phyloP scores from a whole-genome alignment of 1,140 invertebrate species.

The Halictus rubicundus region DNA sequence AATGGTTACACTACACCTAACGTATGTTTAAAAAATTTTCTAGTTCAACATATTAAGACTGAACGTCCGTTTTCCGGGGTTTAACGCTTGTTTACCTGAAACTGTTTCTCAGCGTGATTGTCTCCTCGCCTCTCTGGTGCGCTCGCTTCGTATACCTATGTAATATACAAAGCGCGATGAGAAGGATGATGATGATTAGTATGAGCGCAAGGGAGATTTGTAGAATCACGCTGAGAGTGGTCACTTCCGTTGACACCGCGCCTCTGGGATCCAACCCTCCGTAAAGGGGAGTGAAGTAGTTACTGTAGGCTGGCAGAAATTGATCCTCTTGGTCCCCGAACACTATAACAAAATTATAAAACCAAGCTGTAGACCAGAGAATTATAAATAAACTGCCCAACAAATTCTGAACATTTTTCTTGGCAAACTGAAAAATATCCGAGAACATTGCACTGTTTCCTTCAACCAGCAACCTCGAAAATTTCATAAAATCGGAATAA shows the following conservation, averaged over 20 bases:
- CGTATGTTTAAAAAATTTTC: no score
- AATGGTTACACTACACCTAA: no score
- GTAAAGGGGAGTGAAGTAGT: constrained; percentile 73
- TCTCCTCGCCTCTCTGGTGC: constrained; percentile 88
- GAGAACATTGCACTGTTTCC: no score
- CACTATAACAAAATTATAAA: constrained; percentile 62
- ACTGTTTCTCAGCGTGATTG: constrained; percentile 86
- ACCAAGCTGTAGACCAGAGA: neutral
- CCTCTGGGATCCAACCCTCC: constrained; percentile 72
- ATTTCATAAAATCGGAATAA: no score
- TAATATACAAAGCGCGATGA: constrained; percentile 85
- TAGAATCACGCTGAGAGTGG: constrained; percentile 72
- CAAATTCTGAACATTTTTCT: no score
- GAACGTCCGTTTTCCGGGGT: no score
- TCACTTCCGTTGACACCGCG: constrained; percentile 64
- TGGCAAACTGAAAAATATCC: no score
- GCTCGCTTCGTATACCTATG: constrained; percentile 88
- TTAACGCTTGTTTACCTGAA: constrained; percentile 81
- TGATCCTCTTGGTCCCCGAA: constrained; percentile 67
- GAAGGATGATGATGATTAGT: constrained; percentile 84
- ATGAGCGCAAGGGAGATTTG: constrained; percentile 84
- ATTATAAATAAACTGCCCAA: neutral
- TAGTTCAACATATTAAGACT: no score
- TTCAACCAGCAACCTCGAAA: no score
- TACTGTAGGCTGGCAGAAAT: constrained; percentile 74